A percentile compares a stretch with the other conserved stretches of the same genome.
These are phyloP conservation scores for Palythoa grandis DNA, from an alignment of 92 coral and sea anemone species.

Conservation along the genomic window DNA sequence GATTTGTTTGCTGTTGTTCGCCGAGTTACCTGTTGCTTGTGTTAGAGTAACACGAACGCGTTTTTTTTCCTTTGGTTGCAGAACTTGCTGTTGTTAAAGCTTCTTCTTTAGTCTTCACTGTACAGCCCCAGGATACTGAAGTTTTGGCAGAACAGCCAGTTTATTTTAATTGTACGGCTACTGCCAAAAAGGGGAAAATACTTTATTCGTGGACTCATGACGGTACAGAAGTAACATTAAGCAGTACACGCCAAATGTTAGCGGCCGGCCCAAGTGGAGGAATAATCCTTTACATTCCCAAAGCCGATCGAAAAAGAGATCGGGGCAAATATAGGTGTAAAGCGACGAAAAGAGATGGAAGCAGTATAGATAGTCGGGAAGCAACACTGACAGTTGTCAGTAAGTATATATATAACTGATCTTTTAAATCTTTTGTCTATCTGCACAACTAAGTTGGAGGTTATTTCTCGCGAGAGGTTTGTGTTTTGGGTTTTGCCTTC, in stretches of 20 bases:
- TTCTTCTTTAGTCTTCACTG: slow-evolving; percentile 43
- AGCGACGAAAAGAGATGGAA: slow-evolving; percentile 22
- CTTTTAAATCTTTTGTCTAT: slow-evolving; percentile 3
- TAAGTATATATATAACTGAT: background rate
- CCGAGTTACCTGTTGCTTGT: slow-evolving; percentile 25
- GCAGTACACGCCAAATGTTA: slow-evolving; percentile 29
- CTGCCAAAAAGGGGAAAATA: background rate
- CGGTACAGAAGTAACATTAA: slow-evolving; percentile 11
- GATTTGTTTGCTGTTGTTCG: background rate
- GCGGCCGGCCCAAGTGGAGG: slow-evolving; percentile 47
- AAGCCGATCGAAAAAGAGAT: slow-evolving; percentile 45
- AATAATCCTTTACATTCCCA: slow-evolving; percentile 48
- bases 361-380: background rate
- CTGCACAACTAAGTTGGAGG: background rate
- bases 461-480: background rate
- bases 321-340: slow-evolving; percentile 66
- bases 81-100: slow-evolving; percentile 61
- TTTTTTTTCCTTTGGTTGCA: slow-evolving; percentile 44
- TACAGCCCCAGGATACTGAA: slow-evolving; percentile 52
- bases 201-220: slow-evolving; percentile 60
- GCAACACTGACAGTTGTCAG: slow-evolving; percentile 30
- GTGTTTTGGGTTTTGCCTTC: background rate
- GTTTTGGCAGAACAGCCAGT: slow-evolving; percentile 60
- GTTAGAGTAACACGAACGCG: background rate
- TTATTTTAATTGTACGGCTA: slow-evolving; percentile 62